phyloP scores from a whole-genome alignment of 2,113 vertebrate genomes.

The Bujurquina vittata region DNA sequence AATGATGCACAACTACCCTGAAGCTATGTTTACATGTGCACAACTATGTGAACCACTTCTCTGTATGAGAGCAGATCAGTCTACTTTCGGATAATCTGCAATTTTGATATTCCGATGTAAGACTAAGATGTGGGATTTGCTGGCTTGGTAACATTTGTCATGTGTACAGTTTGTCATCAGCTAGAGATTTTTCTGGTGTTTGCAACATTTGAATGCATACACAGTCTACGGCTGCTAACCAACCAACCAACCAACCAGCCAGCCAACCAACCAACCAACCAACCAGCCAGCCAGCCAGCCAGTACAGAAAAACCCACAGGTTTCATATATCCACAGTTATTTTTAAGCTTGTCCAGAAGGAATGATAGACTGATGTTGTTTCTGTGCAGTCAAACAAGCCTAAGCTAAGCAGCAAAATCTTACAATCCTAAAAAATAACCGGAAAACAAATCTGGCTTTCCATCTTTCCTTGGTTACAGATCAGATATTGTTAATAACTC shows the following conservation, averaged over 20 bases:
- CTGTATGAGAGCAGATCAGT: neutral
- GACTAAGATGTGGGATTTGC: neutral
- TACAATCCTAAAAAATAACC: neutral
- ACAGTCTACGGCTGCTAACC: neutral
- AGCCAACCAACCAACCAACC: too few species aligned
- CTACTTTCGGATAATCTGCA: neutral
- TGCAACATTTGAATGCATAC: neutral
- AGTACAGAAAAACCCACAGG: neutral
- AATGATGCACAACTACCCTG: neutral
- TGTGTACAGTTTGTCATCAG: neutral
- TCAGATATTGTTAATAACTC: neutral
- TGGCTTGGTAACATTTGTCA: neutral
- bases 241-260: neutral
- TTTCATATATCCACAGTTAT: neutral
- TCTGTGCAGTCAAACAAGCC: neutral
- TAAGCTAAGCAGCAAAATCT: neutral
- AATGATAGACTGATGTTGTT: neutral
- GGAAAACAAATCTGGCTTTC: neutral
- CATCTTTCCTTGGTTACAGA: neutral
- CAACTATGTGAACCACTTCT: neutral
- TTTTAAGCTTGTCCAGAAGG: neutral
- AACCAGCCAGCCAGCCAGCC: fast-evolving
- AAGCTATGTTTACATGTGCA: neutral
- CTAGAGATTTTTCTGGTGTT: neutral
- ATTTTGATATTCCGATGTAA: neutral